These are phyloP conservation scores for Melinaea marsaeus DNA, from an alignment of 2,888 invertebrate genomes.

Conservation along the genomic window DNA sequence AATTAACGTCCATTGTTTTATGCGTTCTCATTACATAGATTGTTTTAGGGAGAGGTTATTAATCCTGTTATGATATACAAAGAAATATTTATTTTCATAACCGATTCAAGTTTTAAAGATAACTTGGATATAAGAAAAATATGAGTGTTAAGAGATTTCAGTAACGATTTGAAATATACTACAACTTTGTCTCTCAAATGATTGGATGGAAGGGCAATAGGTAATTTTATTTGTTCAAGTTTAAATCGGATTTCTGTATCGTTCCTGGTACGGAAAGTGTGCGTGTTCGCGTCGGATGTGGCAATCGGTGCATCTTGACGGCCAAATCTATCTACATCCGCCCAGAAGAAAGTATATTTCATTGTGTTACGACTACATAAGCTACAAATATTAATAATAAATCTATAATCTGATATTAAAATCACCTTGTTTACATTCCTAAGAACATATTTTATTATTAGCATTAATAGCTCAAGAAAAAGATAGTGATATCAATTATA, in stretches of 20 bases:
- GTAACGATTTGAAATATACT: too few relatives aligned
- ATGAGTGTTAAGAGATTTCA: too few relatives aligned
- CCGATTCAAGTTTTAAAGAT: not conserved
- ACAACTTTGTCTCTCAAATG: too few relatives aligned
- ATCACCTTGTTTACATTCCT: too few relatives aligned
- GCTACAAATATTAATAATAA: too few relatives aligned
- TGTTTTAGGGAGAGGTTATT: slow-evolving; percentile 57
- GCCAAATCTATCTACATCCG: slow-evolving; percentile 59
- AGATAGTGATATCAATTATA: too few relatives aligned
- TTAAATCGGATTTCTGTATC: slow-evolving; percentile 18
- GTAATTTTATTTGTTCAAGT: not conserved
- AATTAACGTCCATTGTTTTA: slow-evolving; percentile 70
- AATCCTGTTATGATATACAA: slow-evolving; percentile 53
- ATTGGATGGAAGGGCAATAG: not conserved
- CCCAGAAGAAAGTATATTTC: slow-evolving; percentile 26
- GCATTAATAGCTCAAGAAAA: too few relatives aligned
- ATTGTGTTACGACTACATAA: too few relatives aligned
- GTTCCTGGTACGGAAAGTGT: slow-evolving; percentile 38
- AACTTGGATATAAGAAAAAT: not conserved
- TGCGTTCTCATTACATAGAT: slow-evolving; percentile 67
- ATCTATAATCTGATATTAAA: too few relatives aligned
- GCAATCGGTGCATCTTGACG: slow-evolving; percentile 59
- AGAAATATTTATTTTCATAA: slow-evolving; percentile 29
- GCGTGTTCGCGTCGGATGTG: slow-evolving; percentile 52
- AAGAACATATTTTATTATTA: too few relatives aligned